These are phyloP conservation scores for Vulpes lagopus DNA, from an alignment of 2,113 vertebrate species.

Conservation along the genomic window DNA sequence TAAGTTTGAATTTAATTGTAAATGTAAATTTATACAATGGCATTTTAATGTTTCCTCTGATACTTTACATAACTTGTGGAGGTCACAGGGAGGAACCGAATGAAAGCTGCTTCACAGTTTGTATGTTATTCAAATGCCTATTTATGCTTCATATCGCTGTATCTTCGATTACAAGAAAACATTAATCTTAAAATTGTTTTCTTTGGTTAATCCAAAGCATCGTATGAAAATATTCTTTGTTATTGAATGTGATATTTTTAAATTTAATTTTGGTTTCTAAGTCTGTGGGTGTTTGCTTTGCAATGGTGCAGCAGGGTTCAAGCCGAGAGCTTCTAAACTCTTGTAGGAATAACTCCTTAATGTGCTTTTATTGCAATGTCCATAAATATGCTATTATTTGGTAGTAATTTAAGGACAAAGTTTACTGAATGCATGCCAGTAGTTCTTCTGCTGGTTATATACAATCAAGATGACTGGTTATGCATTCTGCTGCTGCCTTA, in stretches of 20 bases:
- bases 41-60: conserved; percentile 4
- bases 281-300: neutral
- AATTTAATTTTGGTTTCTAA: conserved; percentile 29
- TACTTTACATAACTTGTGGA: neutral
- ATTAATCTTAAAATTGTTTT: neutral
- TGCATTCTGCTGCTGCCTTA: too few species aligned
- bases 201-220: neutral
- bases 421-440: neutral
- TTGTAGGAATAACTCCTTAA: neutral
- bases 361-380: neutral
- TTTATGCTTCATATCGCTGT: neutral
- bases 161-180: neutral
- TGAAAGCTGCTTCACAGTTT: neutral
- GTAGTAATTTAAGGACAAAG: neutral
- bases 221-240: neutral
- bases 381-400: neutral
- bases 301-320: neutral
- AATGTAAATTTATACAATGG: neutral
- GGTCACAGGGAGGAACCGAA: neutral
- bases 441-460: neutral
- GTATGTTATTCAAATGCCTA: neutral
- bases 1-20: conserved; percentile 9
- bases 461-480: neutral
- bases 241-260: neutral
- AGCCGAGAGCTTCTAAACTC: neutral